phyloP scores from a whole-genome alignment of 2,113 vertebrate species.

The Mirounga angustirostris region DNA sequence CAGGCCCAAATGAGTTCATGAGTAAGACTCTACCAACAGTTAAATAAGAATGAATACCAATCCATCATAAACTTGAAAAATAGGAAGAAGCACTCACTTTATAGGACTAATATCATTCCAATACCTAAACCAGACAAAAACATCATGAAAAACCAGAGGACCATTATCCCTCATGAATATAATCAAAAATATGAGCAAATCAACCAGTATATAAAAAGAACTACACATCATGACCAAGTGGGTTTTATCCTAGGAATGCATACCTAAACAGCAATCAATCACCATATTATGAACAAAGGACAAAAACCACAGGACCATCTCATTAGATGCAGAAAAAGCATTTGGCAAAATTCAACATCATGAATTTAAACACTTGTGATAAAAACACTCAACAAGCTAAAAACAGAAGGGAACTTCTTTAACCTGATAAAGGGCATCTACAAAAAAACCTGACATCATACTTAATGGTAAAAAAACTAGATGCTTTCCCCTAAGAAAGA shows the following conservation, averaged over 20 bases:
- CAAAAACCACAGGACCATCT: not conserved
- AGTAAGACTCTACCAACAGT: slow-evolving; percentile 1
- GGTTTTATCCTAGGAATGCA: not conserved
- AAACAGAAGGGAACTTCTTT: not conserved
- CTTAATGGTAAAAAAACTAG: not conserved
- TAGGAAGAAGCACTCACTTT: not conserved
- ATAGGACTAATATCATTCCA: not conserved
- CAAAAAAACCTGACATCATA: not conserved
- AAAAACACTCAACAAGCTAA: slow-evolving; percentile 9
- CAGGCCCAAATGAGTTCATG: not conserved
- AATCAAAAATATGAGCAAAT: not conserved
- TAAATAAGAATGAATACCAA: slow-evolving; percentile 44
- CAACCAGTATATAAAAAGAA: not conserved
- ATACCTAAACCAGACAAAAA: slow-evolving; percentile 50
- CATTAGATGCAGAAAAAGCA: not conserved
- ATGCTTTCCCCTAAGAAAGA: not conserved
- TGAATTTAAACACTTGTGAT: not conserved
- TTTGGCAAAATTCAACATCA: slow-evolving; percentile 1
- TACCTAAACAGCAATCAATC: not conserved
- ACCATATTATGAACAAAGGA: not conserved
- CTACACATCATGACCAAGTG: not conserved
- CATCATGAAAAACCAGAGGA: not conserved
- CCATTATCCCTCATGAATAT: not conserved
- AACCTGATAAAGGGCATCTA: not conserved
- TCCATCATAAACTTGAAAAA: not conserved